Percentiles rank a stretch among this genome's conserved stretches.
These are phyloP conservation scores for Eurytoma adleriae DNA, from an alignment of 2,888 invertebrate species.

Conservation along the genomic window DNA sequence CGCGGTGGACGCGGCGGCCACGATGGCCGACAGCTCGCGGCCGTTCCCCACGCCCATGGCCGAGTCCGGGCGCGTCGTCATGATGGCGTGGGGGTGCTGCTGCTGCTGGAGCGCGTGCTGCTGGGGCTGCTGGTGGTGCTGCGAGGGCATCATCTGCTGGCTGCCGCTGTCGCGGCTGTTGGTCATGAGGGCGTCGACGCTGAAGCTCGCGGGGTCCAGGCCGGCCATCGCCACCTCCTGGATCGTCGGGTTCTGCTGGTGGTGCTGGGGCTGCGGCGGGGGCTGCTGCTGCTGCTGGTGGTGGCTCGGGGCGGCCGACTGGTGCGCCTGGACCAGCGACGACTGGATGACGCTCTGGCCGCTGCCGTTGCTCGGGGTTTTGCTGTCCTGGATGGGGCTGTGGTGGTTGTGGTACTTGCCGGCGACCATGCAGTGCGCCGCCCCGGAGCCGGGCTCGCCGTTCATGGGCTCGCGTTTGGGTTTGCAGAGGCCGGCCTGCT, in stretches of 20 bases:
- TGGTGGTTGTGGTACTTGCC: slow-evolving; percentile 64
- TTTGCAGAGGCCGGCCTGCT: slow-evolving; percentile 76
- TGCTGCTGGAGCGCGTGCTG: slow-evolving; percentile 62
- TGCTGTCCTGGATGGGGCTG: slow-evolving; percentile 77
- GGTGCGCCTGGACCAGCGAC: slow-evolving; percentile 65
- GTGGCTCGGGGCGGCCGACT: slow-evolving; percentile 60
- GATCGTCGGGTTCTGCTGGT: slow-evolving; percentile 67
- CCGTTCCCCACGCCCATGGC: slow-evolving; percentile 58
- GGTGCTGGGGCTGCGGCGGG: slow-evolving; percentile 61
- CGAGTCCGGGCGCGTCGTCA: slow-evolving; percentile 63
- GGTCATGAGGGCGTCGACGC: slow-evolving; percentile 82
- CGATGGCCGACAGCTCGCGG: slow-evolving; percentile 61
- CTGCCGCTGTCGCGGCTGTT: slow-evolving; percentile 54
- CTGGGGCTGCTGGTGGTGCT: slow-evolving; percentile 50
- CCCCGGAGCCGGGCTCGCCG: slow-evolving; percentile 67
- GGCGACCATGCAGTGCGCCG: slow-evolving; percentile 73
- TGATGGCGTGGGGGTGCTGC: slow-evolving; percentile 67
- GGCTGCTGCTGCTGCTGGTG: slow-evolving; percentile 67
- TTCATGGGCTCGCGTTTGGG: slow-evolving; percentile 85
- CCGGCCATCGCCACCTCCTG: slow-evolving; percentile 71
- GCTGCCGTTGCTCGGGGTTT: slow-evolving; percentile 71
- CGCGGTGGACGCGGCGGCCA: slow-evolving; percentile 66
- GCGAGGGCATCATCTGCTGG: slow-evolving; percentile 38
- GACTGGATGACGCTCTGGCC: slow-evolving; percentile 70
- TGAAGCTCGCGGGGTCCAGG: slow-evolving; percentile 77